Base-by-base conservation (phyloP, 2,888 invertebrate genomes). In the Panzeria rudis region DNA sequence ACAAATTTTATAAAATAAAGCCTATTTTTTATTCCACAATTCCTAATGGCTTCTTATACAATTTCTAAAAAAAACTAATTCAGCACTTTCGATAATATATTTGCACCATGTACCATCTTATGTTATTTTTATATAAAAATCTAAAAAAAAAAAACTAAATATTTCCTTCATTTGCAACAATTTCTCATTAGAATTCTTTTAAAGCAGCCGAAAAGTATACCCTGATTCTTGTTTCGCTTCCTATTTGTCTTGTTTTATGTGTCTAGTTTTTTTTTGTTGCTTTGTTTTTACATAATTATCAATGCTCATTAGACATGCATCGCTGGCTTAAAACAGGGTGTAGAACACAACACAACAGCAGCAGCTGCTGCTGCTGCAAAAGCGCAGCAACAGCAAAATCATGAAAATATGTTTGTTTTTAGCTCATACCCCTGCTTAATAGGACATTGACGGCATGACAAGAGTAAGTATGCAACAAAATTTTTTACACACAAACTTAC, bases 401-500 rank as follows among this genome's bases (percentile, higher is more conserved):
- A 68, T 59, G 32, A 59, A 6, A n/a, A 35, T 52, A 35, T 23
- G 15, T 68, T 15, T 35, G 13, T 32, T 32, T 68, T 59, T 25
- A 20, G 8, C 50, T 1, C 62, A 69, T 52, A 59, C 64, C 47
- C 1, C 72, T 68, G 71, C 72, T 80, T 72, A 76, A 61, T 32
- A 84, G 80, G 76, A 72, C 80, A 84, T 84, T 80, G 80, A 84
- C 84, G 80, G 80, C 66, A 61, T 38, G 52, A 62, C 25, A 52
- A 38, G 17, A 17, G 5, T 35, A 41, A 44, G 32, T 47, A 66
- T 66, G 73, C 62, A 76, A 69, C 61, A 52, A 47, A 68, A 69
- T 62, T 35, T 77, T 23, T n/a, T n/a, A n/a, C n/a, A n/a, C n/a
- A n/a, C n/a, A n/a, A n/a, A n/a, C n/a, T n/a, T n/a, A n/a, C 20